These are phyloP conservation scores for Hypomecis atomaria DNA, from an alignment of 2,888 invertebrate genomes.

Conservation along the genomic window DNA sequence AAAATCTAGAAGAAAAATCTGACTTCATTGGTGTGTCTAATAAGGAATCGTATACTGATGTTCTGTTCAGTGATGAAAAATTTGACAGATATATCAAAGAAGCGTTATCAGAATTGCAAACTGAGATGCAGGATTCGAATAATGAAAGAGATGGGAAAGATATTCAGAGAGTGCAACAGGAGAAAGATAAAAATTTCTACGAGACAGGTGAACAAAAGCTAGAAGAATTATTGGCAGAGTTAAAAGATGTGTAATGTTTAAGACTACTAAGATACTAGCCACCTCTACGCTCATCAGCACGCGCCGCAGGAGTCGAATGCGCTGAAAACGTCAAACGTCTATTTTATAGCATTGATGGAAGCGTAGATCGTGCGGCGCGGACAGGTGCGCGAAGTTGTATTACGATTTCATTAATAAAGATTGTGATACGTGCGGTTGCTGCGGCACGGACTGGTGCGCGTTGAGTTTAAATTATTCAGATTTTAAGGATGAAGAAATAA, in stretches of 20 bases:
- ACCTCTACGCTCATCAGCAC: too few species aligned
- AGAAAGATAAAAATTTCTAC: neutral
- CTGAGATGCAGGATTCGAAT: neutral
- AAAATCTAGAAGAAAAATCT: neutral
- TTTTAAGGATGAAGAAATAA: too few species aligned
- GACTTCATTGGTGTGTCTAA: neutral
- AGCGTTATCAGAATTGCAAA: conserved; percentile 20
- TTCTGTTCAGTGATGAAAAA: conserved; percentile 6
- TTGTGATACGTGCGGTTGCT: too few species aligned
- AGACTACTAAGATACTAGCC: neutral
- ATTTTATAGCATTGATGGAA: too few species aligned
- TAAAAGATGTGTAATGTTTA: neutral
- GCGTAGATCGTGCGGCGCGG: too few species aligned
- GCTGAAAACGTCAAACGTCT: too few species aligned
- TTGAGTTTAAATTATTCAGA: too few species aligned
- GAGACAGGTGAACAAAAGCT: conserved; percentile 4
- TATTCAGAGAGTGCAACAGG: neutral
- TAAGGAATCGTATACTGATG: neutral
- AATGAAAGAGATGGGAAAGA: neutral
- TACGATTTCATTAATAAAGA: too few species aligned
- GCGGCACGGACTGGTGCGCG: too few species aligned
- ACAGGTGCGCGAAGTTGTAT: too few species aligned
- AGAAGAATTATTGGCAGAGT: conserved; percentile 3
- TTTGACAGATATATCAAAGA: conserved; percentile 34
- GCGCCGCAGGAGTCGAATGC: too few species aligned